These are phyloP conservation scores for Pogonus chalceus DNA, from an alignment of 1,140 invertebrate species.

Conservation along the genomic window DNA sequence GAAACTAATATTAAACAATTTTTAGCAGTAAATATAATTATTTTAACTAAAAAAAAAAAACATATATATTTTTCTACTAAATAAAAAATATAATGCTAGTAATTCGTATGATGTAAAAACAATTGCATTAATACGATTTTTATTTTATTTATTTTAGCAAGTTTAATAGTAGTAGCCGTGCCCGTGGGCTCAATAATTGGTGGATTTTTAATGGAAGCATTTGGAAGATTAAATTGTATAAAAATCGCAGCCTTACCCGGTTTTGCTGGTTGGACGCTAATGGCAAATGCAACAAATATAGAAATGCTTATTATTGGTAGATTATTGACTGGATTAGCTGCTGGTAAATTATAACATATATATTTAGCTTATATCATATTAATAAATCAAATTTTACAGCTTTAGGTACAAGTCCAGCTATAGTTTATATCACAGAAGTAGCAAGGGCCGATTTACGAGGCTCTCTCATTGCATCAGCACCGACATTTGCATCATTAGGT, in stretches of 20 bases:
- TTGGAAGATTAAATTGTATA: conserved; percentile 52
- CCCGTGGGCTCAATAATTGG: conserved; percentile 42
- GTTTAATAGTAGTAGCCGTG: conserved; percentile 42
- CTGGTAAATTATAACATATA: conserved; percentile 28
- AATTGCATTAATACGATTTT: conserved; percentile 8
- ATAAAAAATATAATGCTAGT: neutral
- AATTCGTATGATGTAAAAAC: neutral
- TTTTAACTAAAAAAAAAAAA: too few species aligned
- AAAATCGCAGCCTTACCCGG: conserved; percentile 49
- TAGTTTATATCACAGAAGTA: conserved; percentile 53
- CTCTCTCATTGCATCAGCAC: conserved; percentile 43
- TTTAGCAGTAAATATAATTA: too few species aligned
- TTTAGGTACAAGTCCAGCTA: conserved; percentile 45
- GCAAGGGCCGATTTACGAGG: conserved; percentile 45
- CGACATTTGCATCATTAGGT: conserved; percentile 43
- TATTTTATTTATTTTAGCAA: conserved; percentile 36
- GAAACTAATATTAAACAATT: too few species aligned
- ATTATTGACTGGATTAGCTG: conserved; percentile 49
- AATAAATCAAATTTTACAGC: conserved; percentile 26
- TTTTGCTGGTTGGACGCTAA: conserved; percentile 49
- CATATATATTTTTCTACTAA: too few species aligned
- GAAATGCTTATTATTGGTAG: conserved; percentile 47
- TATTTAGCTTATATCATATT: too few species aligned
- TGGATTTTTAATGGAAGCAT: conserved; percentile 48
- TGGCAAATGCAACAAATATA: conserved; percentile 40